These are phyloP conservation scores for Ornithorhynchus anatinus DNA, from an alignment of 2,113 vertebrate species.

Conservation along the genomic window DNA sequence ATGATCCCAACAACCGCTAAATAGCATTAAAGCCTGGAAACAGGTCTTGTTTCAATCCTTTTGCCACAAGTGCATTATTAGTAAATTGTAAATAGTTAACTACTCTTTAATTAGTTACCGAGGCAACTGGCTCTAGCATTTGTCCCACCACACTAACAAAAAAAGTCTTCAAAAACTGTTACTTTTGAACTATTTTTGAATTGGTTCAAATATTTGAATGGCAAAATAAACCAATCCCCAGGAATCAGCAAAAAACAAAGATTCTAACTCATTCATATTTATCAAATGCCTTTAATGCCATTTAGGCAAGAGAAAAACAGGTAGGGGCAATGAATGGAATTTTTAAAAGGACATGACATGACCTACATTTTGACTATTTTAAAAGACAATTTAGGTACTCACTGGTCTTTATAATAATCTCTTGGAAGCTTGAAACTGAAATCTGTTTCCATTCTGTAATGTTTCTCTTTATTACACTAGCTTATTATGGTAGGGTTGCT, in stretches of 20 bases:
- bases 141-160: conserved; percentile 3
- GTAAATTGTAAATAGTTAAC: conserved; percentile 34
- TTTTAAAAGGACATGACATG: conserved; percentile 20
- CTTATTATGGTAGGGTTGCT: conserved; percentile 26
- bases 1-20: neutral
- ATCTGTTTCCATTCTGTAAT: conserved; percentile 6
- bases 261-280: conserved; percentile 35
- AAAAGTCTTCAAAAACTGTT: conserved; percentile 34
- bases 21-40: conserved; percentile 2
- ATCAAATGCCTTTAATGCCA: conserved; percentile 18
- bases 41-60: neutral
- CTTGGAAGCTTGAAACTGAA: conserved; percentile 26
- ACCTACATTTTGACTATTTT: conserved; percentile 27
- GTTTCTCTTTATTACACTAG: conserved; percentile 31
- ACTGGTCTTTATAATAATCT: conserved; percentile 35
- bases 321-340: conserved; percentile 24
- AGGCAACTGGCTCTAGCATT: conserved; percentile 39
- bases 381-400: conserved; percentile 7
- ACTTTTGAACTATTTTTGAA: conserved; percentile 42
- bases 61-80: conserved; percentile 3
- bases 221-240: conserved; percentile 35
- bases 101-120: conserved; percentile 33
- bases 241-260: conserved; percentile 27
- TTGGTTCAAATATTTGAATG: conserved; percentile 28
- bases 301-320: conserved; percentile 17